Evolutionary conservation across 2,113 vertebrate species (phyloP).

Genomic region (Anguilla japonica): DNA sequence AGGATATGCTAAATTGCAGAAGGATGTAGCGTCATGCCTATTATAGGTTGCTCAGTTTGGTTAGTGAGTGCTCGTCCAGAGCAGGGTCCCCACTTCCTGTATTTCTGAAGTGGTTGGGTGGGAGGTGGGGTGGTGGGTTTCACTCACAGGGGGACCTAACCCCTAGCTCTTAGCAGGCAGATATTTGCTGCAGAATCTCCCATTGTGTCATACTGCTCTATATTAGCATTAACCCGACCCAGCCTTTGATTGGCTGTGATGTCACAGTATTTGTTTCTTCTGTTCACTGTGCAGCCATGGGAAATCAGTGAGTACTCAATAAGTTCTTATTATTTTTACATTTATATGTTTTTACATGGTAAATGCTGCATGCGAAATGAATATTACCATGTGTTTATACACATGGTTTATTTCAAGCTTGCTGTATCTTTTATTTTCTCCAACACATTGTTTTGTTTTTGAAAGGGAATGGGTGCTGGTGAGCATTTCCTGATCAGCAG

Average conservation of each 20-base stretch:
- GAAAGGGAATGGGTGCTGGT: slow-evolving; percentile 8
- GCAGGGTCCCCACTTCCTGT: background rate
- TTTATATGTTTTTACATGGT: slow-evolving; percentile 24
- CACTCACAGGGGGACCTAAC: background rate
- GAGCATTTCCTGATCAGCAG: slow-evolving; percentile 4
- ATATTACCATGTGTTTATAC: slow-evolving; percentile 23
- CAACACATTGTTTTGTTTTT: slow-evolving; percentile 6
- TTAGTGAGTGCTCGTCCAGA: background rate
- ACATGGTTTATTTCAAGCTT: slow-evolving; percentile 19
- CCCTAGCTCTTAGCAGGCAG: background rate
- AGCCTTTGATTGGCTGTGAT: slow-evolving; percentile 28
- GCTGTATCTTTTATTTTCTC: slow-evolving; percentile 21
- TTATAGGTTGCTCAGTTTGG: background rate
- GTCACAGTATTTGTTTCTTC: slow-evolving; percentile 60
- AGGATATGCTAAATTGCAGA: background rate
- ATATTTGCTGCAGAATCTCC: background rate
- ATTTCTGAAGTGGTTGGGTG: background rate
- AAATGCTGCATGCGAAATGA: slow-evolving; percentile 69
- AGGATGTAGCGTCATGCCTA: background rate
- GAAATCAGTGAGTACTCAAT: slow-evolving; percentile 77
- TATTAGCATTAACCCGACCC: background rate
- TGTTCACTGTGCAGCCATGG: slow-evolving; percentile 76
- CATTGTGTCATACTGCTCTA: background rate
- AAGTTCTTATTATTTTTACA: slow-evolving; percentile 39
- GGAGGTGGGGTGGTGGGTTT: background rate